A percentile compares a stretch with the other conserved stretches of the same genome.
Conservation (phyloP, 1,140 invertebrate genomes). For the Ganaspis sp. region DNA sequence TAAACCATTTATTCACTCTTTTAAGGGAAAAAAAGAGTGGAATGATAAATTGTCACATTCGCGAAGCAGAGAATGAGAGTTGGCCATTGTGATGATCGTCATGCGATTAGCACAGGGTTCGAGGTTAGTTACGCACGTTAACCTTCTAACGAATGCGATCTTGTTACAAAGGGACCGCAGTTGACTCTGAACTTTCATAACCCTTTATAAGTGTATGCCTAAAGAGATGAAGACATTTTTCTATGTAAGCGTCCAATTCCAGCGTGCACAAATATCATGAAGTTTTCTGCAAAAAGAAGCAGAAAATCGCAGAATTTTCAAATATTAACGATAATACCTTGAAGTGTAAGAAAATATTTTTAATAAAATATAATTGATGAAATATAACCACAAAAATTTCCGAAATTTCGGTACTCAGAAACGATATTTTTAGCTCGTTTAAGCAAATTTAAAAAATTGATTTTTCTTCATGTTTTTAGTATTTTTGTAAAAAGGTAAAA, state of each 20-base stretch:
- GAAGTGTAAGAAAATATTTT: no score
- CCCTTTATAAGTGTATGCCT: neutral
- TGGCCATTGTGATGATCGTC: neutral
- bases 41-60: conserved; percentile 2
- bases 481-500: no score
- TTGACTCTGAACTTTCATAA: neutral
- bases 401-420: no score
- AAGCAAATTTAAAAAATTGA: no score
- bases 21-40: neutral
- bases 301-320: neutral
- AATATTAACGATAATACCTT: no score
- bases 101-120: neutral
- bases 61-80: neutral
- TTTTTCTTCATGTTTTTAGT: no score
- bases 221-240: neutral
- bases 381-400: no score
- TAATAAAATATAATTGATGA: no score
- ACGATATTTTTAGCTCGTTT: no score
- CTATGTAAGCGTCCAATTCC: neutral
- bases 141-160: neutral
- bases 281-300: neutral
- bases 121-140: neutral
- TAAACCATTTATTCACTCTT: conserved; percentile 5
- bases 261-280: neutral
- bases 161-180: neutral